Conservation (phyloP, 2,113 vertebrate genomes). For the Strix aluco region DNA sequence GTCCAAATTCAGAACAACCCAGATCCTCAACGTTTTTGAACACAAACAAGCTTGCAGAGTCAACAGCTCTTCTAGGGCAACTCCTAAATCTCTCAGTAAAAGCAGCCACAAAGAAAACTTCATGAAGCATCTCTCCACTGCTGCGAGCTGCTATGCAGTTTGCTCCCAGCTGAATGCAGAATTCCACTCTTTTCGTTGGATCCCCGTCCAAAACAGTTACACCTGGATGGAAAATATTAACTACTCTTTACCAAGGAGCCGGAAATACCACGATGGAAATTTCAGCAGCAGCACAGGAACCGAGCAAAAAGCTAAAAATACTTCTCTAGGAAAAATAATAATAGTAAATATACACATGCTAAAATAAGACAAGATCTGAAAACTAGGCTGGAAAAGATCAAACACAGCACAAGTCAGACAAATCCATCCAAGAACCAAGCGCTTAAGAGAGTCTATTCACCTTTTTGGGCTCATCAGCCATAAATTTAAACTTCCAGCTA, state of each 20-base stretch:
- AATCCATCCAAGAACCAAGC: background rate
- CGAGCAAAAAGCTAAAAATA: constrained; percentile 52
- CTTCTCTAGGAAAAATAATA: constrained; percentile 24
- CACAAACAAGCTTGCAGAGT: background rate
- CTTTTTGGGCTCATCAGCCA: background rate
- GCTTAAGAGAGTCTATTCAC: background rate
- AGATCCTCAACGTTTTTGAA: background rate
- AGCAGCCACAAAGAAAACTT: background rate
- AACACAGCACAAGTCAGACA: background rate
- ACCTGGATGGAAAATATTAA: constrained; percentile 58
- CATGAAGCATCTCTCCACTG: background rate
- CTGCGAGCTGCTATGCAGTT: background rate
- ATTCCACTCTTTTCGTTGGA: background rate
- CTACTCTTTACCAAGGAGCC: background rate
- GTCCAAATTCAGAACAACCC: background rate
- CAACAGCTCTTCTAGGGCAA: background rate
- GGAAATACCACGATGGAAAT: background rate
- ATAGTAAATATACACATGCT: background rate
- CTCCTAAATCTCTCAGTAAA: background rate
- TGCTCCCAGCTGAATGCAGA: background rate
- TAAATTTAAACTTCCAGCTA: background rate
- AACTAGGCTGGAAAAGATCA: background rate
- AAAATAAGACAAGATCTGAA: constrained; percentile 28
- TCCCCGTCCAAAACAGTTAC: background rate
- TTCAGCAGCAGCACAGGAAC: background rate